phyloP scores from a whole-genome alignment of 2,113 vertebrate genomes.

The Mormyrus lacerda region DNA sequence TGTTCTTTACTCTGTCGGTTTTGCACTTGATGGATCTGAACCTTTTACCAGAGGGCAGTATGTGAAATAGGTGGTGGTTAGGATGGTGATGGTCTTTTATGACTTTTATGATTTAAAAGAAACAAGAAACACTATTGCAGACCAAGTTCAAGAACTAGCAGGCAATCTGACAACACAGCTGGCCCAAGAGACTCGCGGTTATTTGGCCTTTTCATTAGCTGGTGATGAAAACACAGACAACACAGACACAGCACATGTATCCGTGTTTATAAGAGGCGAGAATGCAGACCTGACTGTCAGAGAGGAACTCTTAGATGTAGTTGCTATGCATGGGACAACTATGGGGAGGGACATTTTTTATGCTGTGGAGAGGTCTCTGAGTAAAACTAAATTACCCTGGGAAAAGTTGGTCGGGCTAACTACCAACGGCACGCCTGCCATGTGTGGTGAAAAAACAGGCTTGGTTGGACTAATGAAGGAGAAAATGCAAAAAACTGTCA shows the following conservation, averaged over 20 bases:
- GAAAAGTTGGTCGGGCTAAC: constrained; percentile 34
- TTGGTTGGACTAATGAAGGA: constrained; percentile 37
- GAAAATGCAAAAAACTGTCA: constrained; percentile 34
- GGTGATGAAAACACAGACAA: constrained; percentile 18
- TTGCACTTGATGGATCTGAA: no score
- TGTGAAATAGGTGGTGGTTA: no score
- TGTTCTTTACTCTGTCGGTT: no score
- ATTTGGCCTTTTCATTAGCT: constrained; percentile 29
- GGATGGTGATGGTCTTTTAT: no score
- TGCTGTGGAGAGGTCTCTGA: constrained; percentile 28
- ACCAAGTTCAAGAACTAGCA: constrained; percentile 34
- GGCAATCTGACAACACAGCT: constrained; percentile 32
- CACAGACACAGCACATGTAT: not conserved
- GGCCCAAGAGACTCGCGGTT: constrained; percentile 27
- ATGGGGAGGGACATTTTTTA: constrained; percentile 26
- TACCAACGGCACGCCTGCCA: constrained; percentile 24
- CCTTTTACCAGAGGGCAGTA: no score
- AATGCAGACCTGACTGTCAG: constrained; percentile 28
- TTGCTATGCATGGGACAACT: constrained; percentile 28
- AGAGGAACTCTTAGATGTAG: constrained; percentile 29
- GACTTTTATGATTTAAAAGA: no score
- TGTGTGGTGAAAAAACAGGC: constrained; percentile 16
- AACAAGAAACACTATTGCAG: constrained; percentile 42
- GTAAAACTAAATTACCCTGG: constrained; percentile 34
- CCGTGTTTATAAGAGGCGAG: constrained; percentile 21